Base-by-base conservation (phyloP, 2,888 invertebrate species). In the Catocala fraxini region DNA sequence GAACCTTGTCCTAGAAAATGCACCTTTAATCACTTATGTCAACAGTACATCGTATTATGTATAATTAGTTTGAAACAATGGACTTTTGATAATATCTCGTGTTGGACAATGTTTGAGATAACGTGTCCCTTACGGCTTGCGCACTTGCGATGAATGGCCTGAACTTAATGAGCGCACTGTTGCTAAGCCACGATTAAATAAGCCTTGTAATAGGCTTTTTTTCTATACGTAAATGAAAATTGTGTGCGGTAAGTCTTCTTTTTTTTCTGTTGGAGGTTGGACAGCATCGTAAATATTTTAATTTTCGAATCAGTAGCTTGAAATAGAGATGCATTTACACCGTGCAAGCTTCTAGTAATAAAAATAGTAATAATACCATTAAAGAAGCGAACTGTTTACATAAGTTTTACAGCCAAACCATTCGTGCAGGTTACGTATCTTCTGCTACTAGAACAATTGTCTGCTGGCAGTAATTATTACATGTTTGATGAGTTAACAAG, bases 51-150 rank as follows among this genome's bases (percentile, higher is more conserved):
- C 46, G 68, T 67, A 75, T 70, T 71, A 78, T 62, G 59, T 73
- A 55, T 78, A 75, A 77, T 78, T 78, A 78, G 56, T 49, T 25
- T 57, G 61, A 71, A 73, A 75, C 73, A 77, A 78, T 78, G 63
- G 72, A 12, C 56, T 10, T 25, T 25, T 33, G 79, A 77, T 77
- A 68, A 65, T 15, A 78, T 77, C 73, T 59, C 53, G 59, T 62
- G 63, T 65, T 65, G 69, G 67, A 66, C 78, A 68, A 56, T 61
- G 62, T 60, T 68, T 56, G 12, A 69, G 71, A 78, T 78, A 73
- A 73, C 61, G 47, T 43, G 56, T 34, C 61, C 64, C 75, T 75
- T 64, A 53, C 52, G 59, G 66, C 61, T 25, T 52, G 46, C 42
- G 41, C 56, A 33, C 25, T 41, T 11, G 15, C 48, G 4, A 34